phyloP scores from a whole-genome alignment of 2,888 invertebrate genomes.

The Drosophila pullipes region DNA sequence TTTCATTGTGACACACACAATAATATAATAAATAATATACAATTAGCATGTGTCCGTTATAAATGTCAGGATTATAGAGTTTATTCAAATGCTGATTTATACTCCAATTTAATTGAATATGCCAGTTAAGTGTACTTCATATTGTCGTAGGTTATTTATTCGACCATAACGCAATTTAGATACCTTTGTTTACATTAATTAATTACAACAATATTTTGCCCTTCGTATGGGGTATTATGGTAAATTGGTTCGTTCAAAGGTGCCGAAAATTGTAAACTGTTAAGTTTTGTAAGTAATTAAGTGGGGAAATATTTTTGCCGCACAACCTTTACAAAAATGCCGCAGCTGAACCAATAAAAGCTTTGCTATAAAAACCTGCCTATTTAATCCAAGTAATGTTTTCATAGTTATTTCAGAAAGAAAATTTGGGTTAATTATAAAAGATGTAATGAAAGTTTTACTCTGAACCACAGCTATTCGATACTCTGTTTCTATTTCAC shows the following conservation, averaged over 20 bases:
- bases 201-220: background rate
- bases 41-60: too few relatives aligned
- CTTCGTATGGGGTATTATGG: background rate
- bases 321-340: constrained; percentile 20
- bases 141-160: background rate
- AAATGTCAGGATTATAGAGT: background rate
- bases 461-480: background rate
- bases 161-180: background rate
- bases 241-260: background rate
- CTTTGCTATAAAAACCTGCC: constrained; percentile 15
- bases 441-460: background rate
- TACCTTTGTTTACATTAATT: background rate
- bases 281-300: constrained; percentile 3
- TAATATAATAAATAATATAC: too few relatives aligned
- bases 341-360: constrained; percentile 39
- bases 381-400: constrained; percentile 19
- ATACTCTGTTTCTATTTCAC: background rate
- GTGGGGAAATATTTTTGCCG: background rate
- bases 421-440: background rate
- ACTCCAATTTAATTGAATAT: background rate
- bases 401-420: constrained; percentile 11
- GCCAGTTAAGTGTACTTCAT: background rate
- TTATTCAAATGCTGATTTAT: background rate
- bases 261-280: background rate
- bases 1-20: background rate